Evolutionary conservation across 2,113 vertebrate species (phyloP).

Genomic region (Stercorarius parasiticus): DNA sequence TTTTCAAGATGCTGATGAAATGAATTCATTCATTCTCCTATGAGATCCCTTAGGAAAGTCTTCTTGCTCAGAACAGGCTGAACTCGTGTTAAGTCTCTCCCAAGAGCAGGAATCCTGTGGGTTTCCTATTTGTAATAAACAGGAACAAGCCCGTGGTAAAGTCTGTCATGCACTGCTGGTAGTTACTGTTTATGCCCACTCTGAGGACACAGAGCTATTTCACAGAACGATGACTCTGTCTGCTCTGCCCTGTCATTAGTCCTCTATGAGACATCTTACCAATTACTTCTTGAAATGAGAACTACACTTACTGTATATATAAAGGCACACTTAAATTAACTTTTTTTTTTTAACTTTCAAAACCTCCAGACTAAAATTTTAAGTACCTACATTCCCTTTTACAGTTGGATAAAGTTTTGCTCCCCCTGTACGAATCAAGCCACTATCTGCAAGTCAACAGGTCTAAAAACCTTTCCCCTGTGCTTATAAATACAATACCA

Average conservation of each 20-base stretch:
- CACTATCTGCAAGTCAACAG: neutral
- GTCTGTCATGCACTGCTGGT: neutral
- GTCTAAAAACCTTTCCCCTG: neutral
- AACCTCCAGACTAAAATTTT: neutral
- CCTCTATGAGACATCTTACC: neutral
- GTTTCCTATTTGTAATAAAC: neutral
- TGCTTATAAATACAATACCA: neutral
- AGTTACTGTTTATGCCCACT: neutral
- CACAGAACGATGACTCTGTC: neutral
- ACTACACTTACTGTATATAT: neutral
- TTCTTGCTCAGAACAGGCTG: neutral
- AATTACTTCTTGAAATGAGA: neutral
- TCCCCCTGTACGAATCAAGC: neutral
- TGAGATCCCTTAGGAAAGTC: neutral
- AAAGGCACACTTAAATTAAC: neutral
- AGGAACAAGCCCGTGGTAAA: neutral
- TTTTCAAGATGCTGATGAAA: neutral
- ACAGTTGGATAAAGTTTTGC: neutral
- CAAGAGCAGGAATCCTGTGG: neutral
- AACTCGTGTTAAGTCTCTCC: neutral
- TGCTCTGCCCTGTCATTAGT: conserved; percentile 6
- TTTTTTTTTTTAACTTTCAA: neutral
- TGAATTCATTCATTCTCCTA: rapidly evolving
- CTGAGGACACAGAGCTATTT: neutral
- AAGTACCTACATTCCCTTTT: neutral